phyloP scores from a whole-genome alignment of 2,888 invertebrate species.

The Neoscelio sp. region DNA sequence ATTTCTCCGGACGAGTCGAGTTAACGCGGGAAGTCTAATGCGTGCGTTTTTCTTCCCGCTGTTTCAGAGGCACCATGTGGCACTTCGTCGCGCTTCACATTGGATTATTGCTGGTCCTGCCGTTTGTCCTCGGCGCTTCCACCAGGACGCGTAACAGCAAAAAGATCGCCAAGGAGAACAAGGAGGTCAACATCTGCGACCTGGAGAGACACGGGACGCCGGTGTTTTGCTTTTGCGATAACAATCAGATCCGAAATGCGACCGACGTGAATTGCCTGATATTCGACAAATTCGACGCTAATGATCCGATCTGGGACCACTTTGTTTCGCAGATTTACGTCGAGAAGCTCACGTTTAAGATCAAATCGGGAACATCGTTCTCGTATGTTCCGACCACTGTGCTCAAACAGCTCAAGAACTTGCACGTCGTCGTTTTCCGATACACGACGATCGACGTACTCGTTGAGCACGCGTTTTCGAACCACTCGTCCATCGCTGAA shows the following conservation, averaged over 20 bases:
- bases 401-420: conserved; percentile 87
- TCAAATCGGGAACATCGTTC: conserved; percentile 88
- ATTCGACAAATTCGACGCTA: conserved; percentile 87
- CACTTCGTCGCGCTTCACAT: conserved; percentile 52
- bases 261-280: conserved; percentile 92
- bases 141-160: conserved; percentile 74
- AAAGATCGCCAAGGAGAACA: conserved; percentile 73
- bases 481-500: conserved; percentile 88
- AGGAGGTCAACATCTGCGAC: conserved; percentile 85
- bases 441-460: conserved; percentile 90
- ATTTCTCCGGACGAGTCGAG: conserved; percentile 53
- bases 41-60: neutral
- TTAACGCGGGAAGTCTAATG: conserved; percentile 48
- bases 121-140: conserved; percentile 61
- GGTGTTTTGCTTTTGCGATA: conserved; percentile 89
- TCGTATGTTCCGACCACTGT: conserved; percentile 89
- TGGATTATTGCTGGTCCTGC: conserved; percentile 62
- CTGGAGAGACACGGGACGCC: conserved; percentile 85
- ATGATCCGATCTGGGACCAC: conserved; percentile 90
- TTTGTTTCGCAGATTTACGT: conserved; percentile 89
- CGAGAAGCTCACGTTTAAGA: conserved; percentile 89
- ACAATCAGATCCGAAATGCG: conserved; percentile 83
- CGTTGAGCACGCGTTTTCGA: conserved; percentile 89
- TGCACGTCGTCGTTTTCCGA: conserved; percentile 88
- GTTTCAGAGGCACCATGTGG: conserved; percentile 63